Evolutionary conservation across 2,797 vertebrate genomes (phyloP).

Genomic region (Eulemur mongoz): DNA sequence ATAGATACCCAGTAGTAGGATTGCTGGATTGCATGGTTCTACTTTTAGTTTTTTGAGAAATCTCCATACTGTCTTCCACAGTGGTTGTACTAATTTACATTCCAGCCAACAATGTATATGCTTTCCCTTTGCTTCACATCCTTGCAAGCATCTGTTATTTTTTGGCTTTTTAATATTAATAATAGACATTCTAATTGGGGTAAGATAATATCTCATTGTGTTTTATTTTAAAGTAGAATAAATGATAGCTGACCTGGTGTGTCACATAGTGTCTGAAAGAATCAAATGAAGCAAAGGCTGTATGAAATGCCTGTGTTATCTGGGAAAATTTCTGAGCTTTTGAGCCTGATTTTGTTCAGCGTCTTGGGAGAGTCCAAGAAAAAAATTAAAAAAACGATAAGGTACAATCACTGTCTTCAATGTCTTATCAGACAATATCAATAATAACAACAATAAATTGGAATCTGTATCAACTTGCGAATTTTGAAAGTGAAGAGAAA

Average conservation of each 20-base stretch:
- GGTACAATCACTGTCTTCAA: background rate
- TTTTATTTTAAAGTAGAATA: background rate
- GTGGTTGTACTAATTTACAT: background rate
- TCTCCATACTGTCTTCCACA: background rate
- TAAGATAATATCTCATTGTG: background rate
- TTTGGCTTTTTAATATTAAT: background rate
- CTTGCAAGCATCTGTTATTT: background rate
- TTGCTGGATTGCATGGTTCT: background rate
- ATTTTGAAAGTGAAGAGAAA: background rate
- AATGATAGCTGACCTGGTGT: background rate
- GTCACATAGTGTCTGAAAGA: background rate
- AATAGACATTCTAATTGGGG: background rate
- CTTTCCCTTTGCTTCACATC: background rate
- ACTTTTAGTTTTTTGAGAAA: background rate
- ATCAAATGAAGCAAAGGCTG: background rate
- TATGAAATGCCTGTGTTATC: background rate
- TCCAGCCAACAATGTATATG: background rate
- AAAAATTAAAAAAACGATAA: background rate
- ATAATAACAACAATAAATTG: conserved; percentile 1
- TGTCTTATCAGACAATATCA: background rate
- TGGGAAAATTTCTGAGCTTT: background rate
- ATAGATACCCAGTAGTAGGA: background rate
- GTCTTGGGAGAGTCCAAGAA: background rate
- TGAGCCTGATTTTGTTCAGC: background rate
- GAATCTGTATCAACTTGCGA: background rate